Percentiles rank a stretch among this genome's conserved stretches.
These are phyloP conservation scores for Herminia tarsipennalis DNA, from an alignment of 2,888 invertebrate genomes.

Conservation along the genomic window DNA sequence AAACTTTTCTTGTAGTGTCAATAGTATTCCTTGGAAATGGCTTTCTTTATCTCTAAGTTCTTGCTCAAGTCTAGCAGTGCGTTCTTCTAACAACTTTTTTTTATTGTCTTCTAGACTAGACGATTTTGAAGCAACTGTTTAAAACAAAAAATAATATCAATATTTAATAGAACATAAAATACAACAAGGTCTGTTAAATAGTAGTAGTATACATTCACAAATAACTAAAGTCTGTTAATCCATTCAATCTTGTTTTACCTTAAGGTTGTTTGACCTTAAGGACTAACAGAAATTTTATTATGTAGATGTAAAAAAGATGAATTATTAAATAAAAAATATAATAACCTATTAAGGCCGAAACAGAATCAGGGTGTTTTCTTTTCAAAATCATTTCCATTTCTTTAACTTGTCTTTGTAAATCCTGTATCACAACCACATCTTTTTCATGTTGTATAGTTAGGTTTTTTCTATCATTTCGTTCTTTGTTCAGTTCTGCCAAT, in stretches of 20 bases:
- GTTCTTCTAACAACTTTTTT: constrained; percentile 88
- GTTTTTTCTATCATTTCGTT: constrained; percentile 81
- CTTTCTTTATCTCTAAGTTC: constrained; percentile 90
- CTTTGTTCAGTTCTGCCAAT: constrained; percentile 74
- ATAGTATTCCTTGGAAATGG: constrained; percentile 89
- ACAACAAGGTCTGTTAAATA: no score
- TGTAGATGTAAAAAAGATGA: no score
- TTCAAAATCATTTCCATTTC: constrained; percentile 93
- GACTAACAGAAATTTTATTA: no score
- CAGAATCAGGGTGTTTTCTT: constrained; percentile 93
- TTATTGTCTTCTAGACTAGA: constrained; percentile 83
- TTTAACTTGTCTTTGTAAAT: constrained; percentile 91
- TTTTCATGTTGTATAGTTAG: constrained; percentile 86
- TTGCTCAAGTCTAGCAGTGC: constrained; percentile 89
- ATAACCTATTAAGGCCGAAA: constrained; percentile 80
- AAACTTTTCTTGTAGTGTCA: constrained; percentile 91
- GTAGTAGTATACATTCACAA: background rate
- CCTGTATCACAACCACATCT: constrained; percentile 88
- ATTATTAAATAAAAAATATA: constrained; percentile 11
- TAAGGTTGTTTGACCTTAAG: no score
- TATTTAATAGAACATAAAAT: background rate
- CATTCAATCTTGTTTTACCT: no score
- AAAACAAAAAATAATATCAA: constrained; percentile 38
- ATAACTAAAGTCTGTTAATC: no score
- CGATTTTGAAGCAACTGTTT: constrained; percentile 86